Evolutionary conservation across 1,140 invertebrate genomes (phyloP).

Genomic region (Penaeus vannamei): DNA sequence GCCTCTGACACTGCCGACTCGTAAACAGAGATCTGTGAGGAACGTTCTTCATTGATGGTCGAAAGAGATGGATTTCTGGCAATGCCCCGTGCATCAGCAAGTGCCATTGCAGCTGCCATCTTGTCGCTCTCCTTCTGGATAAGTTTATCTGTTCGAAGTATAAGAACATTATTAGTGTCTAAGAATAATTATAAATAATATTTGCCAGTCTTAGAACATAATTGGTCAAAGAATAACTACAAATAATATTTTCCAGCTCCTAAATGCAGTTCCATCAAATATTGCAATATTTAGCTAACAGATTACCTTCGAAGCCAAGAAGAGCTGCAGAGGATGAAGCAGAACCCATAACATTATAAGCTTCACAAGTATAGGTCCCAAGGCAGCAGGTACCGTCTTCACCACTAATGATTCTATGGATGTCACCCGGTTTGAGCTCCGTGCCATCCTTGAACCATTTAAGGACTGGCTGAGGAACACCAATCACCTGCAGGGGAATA

Average conservation of each 20-base stretch:
- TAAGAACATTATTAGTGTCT: constrained; percentile 11
- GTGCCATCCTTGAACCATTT: constrained; percentile 94
- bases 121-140: constrained; percentile 62
- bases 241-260: not conserved
- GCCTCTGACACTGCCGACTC: constrained; percentile 80
- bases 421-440: constrained; percentile 90
- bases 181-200: constrained; percentile 72
- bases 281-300: too few species aligned
- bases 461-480: constrained; percentile 86
- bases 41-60: constrained; percentile 91
- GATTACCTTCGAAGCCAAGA: constrained; percentile 81
- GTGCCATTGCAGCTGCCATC: constrained; percentile 18
- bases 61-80: constrained; percentile 86
- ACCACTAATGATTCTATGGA: constrained; percentile 90
- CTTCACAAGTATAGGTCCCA: constrained; percentile 94
- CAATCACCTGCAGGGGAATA: constrained; percentile 79
- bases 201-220: constrained; percentile 60
- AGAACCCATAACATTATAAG: constrained; percentile 92
- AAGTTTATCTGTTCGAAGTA: constrained; percentile 63
- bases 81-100: constrained; percentile 73
- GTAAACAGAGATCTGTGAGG: constrained; percentile 86
- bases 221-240: constrained; percentile 27
- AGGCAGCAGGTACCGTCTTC: constrained; percentile 90
- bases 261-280: too few species aligned
- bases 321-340: constrained; percentile 89